Conservation (phyloP, 1,140 invertebrate species). For the Luehdorfia chinensis region DNA sequence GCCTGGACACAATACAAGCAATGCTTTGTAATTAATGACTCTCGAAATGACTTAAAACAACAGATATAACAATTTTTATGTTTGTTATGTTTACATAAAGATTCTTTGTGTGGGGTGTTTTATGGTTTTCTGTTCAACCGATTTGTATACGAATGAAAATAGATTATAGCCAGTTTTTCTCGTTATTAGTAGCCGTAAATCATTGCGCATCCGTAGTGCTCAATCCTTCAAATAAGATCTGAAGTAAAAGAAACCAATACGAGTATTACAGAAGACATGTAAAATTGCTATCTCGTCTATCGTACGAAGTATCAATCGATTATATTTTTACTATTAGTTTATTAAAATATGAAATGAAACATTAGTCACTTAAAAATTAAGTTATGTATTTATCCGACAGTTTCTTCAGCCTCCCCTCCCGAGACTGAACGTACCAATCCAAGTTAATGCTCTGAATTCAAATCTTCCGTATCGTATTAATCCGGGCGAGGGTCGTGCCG, state of each 20-base stretch:
- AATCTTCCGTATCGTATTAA: slow-evolving; percentile 76
- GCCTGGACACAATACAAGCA: slow-evolving; percentile 52
- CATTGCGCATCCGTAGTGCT: slow-evolving; percentile 64
- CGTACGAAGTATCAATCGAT: not conserved
- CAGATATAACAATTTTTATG: slow-evolving; percentile 74
- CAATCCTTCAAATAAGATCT: slow-evolving; percentile 63
- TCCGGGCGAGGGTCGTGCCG: slow-evolving; percentile 63
- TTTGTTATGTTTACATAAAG: slow-evolving; percentile 76
- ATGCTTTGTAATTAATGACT: slow-evolving; percentile 66
- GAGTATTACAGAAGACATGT: not conserved
- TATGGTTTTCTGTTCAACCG: slow-evolving; percentile 75
- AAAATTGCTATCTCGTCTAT: not conserved
- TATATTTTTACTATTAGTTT: too few species aligned
- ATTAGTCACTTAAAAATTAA: slow-evolving; percentile 51
- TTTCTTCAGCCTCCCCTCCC: slow-evolving; percentile 31
- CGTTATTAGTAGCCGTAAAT: slow-evolving; percentile 73
- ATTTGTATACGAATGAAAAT: slow-evolving; percentile 75
- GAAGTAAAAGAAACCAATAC: slow-evolving; percentile 43
- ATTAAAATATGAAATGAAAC: too few species aligned
- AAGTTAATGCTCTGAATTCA: slow-evolving; percentile 73
- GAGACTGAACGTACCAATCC: slow-evolving; percentile 57
- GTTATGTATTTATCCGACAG: slow-evolving; percentile 33
- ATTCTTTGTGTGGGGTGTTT: slow-evolving; percentile 76
- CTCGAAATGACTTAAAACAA: slow-evolving; percentile 75
- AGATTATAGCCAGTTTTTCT: slow-evolving; percentile 76